These are phyloP conservation scores for Pelodytes ibericus DNA, from an alignment of 2,797 vertebrate species.

Conservation along the genomic window DNA sequence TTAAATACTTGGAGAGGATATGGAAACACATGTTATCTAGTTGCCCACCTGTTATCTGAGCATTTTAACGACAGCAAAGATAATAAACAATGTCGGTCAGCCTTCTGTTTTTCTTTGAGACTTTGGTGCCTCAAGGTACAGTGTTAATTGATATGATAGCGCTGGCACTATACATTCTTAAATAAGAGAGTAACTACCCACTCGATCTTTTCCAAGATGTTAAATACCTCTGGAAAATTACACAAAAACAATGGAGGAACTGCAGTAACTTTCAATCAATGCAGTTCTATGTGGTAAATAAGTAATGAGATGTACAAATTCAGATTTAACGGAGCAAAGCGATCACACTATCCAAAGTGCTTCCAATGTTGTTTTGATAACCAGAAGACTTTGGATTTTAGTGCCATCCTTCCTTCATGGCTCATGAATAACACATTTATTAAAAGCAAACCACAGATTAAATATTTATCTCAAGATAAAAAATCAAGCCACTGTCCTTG, in stretches of 20 bases:
- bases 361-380: conserved; percentile 28
- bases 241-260: conserved; percentile 21
- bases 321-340: conserved; percentile 3
- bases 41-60: conserved; percentile 26
- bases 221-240: conserved; percentile 36
- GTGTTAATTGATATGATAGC: conserved; percentile 38
- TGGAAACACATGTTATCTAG: conserved; percentile 2
- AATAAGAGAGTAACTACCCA: conserved; percentile 32
- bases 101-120: conserved; percentile 29
- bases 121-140: conserved; percentile 25
- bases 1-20: not conserved
- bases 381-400: conserved; percentile 11
- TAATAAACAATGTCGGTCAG: conserved; percentile 22
- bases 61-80: conserved; percentile 10
- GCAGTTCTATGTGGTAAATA: conserved; percentile 24
- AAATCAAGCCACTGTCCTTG: conserved; percentile 7
- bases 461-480: conserved; percentile 48
- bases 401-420: conserved; percentile 23
- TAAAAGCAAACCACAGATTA: conserved; percentile 48
- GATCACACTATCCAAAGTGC: not conserved
- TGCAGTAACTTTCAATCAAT: conserved; percentile 17
- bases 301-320: conserved; percentile 26
- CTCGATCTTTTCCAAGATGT: conserved; percentile 31
- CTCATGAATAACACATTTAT: conserved; percentile 55
- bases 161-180: conserved; percentile 21